Conservation (phyloP, 53 echinoderm and acorn worm species). For the Luidia sarsii region DNA sequence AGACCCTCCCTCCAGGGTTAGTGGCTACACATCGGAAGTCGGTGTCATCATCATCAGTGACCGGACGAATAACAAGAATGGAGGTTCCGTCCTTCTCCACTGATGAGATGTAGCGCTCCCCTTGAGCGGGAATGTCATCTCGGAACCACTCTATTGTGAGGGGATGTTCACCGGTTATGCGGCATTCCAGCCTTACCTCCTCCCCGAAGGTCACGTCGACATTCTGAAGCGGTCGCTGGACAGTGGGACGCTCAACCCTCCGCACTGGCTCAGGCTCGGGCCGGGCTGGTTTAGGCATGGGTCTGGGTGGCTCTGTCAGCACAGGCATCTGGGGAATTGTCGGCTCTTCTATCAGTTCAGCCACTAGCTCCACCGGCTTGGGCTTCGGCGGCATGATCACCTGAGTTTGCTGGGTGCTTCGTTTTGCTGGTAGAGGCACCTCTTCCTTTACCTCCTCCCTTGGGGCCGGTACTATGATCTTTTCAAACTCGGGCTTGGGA, state of each 20-base stretch:
- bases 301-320: no score
- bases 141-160: slow-evolving; percentile 70
- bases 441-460: slow-evolving; percentile 24
- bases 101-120: slow-evolving; percentile 70
- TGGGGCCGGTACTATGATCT: slow-evolving; percentile 35
- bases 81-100: slow-evolving; percentile 77
- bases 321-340: no score
- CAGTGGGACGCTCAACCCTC: slow-evolving; percentile 49
- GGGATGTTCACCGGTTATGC: slow-evolving; percentile 70
- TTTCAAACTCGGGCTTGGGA: slow-evolving; percentile 51
- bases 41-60: slow-evolving; percentile 87
- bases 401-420: slow-evolving; percentile 26
- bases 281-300: no score
- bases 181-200: slow-evolving; percentile 68
- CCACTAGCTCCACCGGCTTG: slow-evolving; percentile 7
- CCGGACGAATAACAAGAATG: slow-evolving; percentile 78
- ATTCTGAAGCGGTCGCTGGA: slow-evolving; percentile 62
- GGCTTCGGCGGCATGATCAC: slow-evolving; percentile 13
- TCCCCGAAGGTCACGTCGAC: slow-evolving; percentile 70
- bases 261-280: slow-evolving; percentile 10
- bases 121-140: slow-evolving; percentile 71
- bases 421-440: not conserved
- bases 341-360: no score
- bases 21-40: slow-evolving; percentile 85
- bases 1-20: slow-evolving; percentile 80